Evolutionary conservation across 1,140 invertebrate species (phyloP).

Genomic region (Drosophila truncata): DNA sequence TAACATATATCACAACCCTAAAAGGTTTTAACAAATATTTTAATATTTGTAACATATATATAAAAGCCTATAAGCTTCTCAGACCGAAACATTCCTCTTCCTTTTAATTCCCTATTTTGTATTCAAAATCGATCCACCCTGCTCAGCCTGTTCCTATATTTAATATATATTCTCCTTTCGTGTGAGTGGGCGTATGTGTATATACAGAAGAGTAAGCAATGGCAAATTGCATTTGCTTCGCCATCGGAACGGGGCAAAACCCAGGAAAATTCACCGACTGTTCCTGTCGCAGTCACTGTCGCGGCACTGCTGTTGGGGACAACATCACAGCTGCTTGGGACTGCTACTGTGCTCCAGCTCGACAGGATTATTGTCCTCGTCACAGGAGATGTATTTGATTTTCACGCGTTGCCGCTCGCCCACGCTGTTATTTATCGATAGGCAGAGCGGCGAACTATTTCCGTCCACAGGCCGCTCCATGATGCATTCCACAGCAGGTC

Average conservation of each 20-base stretch:
- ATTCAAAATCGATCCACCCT: conserved; percentile 23
- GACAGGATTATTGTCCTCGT: conserved; percentile 83
- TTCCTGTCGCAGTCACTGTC: conserved; percentile 13
- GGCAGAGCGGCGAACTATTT: conserved; percentile 73
- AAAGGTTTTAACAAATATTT: background rate
- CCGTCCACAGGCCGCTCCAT: conserved; percentile 59
- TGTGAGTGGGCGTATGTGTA: conserved; percentile 12
- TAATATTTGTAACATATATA: background rate
- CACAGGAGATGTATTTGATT: conserved; percentile 83
- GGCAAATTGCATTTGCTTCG: conserved; percentile 31
- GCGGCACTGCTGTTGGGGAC: conserved; percentile 5
- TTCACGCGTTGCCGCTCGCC: conserved; percentile 72
- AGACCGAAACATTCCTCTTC: background rate
- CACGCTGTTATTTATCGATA: conserved; percentile 69
- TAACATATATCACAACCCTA: background rate
- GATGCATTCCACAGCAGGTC: conserved; percentile 63
- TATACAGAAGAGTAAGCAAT: conserved; percentile 38
- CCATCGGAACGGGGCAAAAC: background rate
- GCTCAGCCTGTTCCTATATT: background rate
- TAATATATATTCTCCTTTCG: conserved; percentile 2
- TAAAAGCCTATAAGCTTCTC: conserved; percentile 1
- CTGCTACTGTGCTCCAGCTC: conserved; percentile 56
- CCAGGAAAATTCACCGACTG: conserved; percentile 12
- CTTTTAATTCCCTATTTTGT: background rate
- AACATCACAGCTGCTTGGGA: conserved; percentile 56